Conservation (phyloP, 2,113 vertebrate species). For the Solea senegalensis region DNA sequence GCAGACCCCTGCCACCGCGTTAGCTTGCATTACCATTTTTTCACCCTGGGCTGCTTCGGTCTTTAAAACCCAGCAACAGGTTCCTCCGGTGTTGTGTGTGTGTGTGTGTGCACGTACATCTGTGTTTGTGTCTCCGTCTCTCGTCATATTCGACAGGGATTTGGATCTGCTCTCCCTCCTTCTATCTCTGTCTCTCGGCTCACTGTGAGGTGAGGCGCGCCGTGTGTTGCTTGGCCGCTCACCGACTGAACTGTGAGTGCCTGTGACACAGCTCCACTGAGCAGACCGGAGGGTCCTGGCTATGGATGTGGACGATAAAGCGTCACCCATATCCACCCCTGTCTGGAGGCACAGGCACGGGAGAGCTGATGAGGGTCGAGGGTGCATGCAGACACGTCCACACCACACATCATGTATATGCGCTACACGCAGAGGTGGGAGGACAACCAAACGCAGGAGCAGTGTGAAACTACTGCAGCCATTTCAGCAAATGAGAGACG, state of each 20-base stretch:
- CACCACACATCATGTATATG: constrained; percentile 5
- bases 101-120: constrained; percentile 12
- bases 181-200: constrained; percentile 57
- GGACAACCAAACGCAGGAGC: constrained; percentile 33
- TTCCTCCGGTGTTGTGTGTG: constrained; percentile 58
- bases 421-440: no score
- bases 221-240: constrained; percentile 80
- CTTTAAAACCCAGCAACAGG: constrained; percentile 77
- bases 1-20: constrained; percentile 68
- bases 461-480: constrained; percentile 73
- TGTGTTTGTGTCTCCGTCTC: no score
- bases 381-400: constrained; percentile 20
- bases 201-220: constrained; percentile 75
- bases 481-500: constrained; percentile 74
- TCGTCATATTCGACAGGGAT: constrained; percentile 16
- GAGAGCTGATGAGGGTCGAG: constrained; percentile 21
- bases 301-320: constrained; percentile 83
- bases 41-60: constrained; percentile 62
- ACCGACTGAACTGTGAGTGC: constrained; percentile 68
- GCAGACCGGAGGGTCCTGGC: constrained; percentile 60
- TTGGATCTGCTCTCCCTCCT: constrained; percentile 10
- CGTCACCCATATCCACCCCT: constrained; percentile 80
- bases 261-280: constrained; percentile 57
- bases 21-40: constrained; percentile 75
- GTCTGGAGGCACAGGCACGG: constrained; percentile 63